These are phyloP conservation scores for Chloromyia formosa DNA, from an alignment of 2,888 invertebrate genomes.

Conservation along the genomic window DNA sequence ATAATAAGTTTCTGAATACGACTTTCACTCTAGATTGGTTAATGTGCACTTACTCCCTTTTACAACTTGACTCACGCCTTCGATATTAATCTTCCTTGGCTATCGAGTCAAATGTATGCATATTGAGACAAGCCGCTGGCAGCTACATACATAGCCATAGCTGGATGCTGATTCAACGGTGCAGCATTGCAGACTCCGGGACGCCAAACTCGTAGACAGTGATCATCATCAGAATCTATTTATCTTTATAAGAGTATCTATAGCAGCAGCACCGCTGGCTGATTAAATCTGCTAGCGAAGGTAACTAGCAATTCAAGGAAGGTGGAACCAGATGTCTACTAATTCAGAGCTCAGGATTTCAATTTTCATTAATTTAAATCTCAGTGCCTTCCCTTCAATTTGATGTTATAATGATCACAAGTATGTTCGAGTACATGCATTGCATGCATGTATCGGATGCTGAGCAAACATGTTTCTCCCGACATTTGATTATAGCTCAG, in stretches of 20 bases:
- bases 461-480: not conserved
- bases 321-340: constrained; percentile 4
- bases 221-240: not conserved
- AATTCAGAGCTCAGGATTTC: not conserved
- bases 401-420: not conserved
- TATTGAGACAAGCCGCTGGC: not conserved
- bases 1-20: not conserved
- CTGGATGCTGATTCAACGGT: not conserved
- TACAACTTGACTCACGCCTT: not conserved
- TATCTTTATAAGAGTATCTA: not conserved
- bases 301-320: not conserved
- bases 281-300: not conserved
- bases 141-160: not conserved
- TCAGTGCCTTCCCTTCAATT: not conserved
- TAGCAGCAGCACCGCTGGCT: not conserved
- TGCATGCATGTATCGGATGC: not conserved
- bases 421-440: too few relatives aligned
- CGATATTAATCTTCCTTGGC: not conserved
- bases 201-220: not conserved
- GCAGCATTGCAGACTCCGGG: not conserved
- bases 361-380: not conserved
- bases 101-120: not conserved
- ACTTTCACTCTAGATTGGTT: not conserved
- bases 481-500: not conserved
- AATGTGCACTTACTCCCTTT: constrained; percentile 15